Conservation (phyloP, 1,140 invertebrate genomes). For the Heliothis subflexa region DNA sequence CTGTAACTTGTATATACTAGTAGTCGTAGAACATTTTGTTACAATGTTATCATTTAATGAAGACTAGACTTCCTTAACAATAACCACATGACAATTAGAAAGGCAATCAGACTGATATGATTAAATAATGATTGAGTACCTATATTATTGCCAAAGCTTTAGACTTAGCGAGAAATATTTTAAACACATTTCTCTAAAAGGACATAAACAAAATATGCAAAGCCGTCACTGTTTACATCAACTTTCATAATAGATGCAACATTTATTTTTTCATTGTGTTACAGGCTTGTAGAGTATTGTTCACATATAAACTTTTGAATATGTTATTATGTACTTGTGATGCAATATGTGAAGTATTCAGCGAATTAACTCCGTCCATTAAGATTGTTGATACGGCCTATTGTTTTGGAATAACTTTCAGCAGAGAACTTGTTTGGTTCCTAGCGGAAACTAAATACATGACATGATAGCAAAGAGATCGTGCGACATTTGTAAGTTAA, state of each 20-base stretch:
- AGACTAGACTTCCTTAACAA: conserved; percentile 29
- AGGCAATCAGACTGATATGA: conserved; percentile 74
- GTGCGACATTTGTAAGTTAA: conserved; percentile 18
- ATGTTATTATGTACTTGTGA: conserved; percentile 47
- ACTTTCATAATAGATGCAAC: not conserved
- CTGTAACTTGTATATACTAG: conserved; percentile 49
- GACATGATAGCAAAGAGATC: conserved; percentile 17
- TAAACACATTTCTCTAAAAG: conserved; percentile 40
- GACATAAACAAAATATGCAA: not conserved
- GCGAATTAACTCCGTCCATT: conserved; percentile 76
- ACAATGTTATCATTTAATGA: conserved; percentile 34
- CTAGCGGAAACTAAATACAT: not conserved
- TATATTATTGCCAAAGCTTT: conserved; percentile 80
- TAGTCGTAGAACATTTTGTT: conserved; percentile 35
- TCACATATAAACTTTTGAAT: not conserved
- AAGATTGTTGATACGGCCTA: conserved; percentile 61
- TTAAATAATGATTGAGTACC: conserved; percentile 71
- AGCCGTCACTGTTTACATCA: not conserved
- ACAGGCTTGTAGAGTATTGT: not conserved
- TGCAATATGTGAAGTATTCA: conserved; percentile 55
- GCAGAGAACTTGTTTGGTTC: not conserved
- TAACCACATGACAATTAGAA: conserved; percentile 43
- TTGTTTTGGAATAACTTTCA: conserved; percentile 44
- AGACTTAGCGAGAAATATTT: conserved; percentile 60
- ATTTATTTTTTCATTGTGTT: not conserved